A percentile compares a stretch with the other conserved stretches of the same genome.
Conservation (phyloP, 2,888 invertebrate genomes). For the Cryptophagus acutangulus region DNA sequence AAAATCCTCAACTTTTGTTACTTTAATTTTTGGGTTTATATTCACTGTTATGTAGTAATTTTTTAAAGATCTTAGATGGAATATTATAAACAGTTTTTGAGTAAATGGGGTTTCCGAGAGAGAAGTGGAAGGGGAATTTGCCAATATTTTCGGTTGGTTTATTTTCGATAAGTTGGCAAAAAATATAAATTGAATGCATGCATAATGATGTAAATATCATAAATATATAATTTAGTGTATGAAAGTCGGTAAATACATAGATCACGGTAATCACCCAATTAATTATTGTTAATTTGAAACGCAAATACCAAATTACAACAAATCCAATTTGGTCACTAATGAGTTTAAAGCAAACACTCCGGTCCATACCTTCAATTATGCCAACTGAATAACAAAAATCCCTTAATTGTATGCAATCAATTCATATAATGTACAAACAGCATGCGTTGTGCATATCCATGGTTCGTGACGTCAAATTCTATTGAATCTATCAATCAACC, state of each 20-base stretch:
- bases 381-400: conserved; percentile 35
- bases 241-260: conserved; percentile 36
- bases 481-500: conserved; percentile 25
- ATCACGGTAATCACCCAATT: conserved; percentile 47
- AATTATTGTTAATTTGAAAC: conserved; percentile 48
- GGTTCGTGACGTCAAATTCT: conserved; percentile 30
- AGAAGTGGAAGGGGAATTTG: too few relatives aligned
- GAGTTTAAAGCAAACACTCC: conserved; percentile 45
- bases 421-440: conserved; percentile 22
- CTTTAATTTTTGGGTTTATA: too few relatives aligned
- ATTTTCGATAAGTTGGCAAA: too few relatives aligned
- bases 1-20: too few relatives aligned
- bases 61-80: too few relatives aligned
- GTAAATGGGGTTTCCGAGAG: too few relatives aligned
- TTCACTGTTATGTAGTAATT: too few relatives aligned
- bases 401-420: conserved; percentile 41
- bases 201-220: conserved; percentile 31
- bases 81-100: too few relatives aligned
- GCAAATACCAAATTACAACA: conserved; percentile 47
- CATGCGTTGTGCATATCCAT: conserved; percentile 31
- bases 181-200: conserved; percentile 22
- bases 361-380: conserved; percentile 33
- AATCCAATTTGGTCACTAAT: conserved; percentile 45
- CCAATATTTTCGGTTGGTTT: too few relatives aligned
- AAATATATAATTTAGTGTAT: conserved; percentile 28